Evolutionary conservation across 2,797 vertebrate species (phyloP), one percentile per base, ranked within the genome.

Genomic region (Galagoides demidoff): DNA sequence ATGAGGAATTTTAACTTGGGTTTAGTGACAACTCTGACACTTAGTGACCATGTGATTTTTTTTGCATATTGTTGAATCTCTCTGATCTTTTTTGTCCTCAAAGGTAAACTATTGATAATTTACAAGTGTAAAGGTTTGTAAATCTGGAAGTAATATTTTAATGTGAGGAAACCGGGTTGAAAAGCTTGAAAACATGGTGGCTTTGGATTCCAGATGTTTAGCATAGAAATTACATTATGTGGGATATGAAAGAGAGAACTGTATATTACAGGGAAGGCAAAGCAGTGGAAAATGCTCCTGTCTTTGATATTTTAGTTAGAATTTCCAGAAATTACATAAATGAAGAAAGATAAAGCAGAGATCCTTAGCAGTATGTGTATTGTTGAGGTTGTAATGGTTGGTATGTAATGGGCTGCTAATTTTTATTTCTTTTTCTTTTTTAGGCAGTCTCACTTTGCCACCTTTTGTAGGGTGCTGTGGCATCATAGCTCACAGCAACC

Each of bases 201-300:
- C 29, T 64, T 12, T 49, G 29, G 49, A 34, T 83, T 86, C 66
- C 88, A 95, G 70, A 84, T 93, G 31, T 95, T 90, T 45, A 84
- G 34, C 6, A 17, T 43, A 29, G 39, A 89, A 89, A 39, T 55
- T 12, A 34, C 29, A 78, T 55, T 84, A 20, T 34, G 27, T 37
- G 49, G 22, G 23, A 64, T 74, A 71, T 34, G 22, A 17, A 61
- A 45, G 25, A 3, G 20, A 45, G 49, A 12, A 70, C 16, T 66
- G 19, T 70, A 31, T 79, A 17, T n/a, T 12, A 49, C 37, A 82
- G 3, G 20, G 16, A 25, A 79, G 27, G 16, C 3, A 2, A 89
- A 34, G 43, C 14, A 29, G 22, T 79, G 10, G 12, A 76, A 89
- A 86, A 86, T 64, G 7, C 45, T 78, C 52, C 45, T 89, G 10